Evolutionary conservation across 2,797 vertebrate genomes (phyloP).

Genomic region (Uromys caudimaculatus): DNA sequence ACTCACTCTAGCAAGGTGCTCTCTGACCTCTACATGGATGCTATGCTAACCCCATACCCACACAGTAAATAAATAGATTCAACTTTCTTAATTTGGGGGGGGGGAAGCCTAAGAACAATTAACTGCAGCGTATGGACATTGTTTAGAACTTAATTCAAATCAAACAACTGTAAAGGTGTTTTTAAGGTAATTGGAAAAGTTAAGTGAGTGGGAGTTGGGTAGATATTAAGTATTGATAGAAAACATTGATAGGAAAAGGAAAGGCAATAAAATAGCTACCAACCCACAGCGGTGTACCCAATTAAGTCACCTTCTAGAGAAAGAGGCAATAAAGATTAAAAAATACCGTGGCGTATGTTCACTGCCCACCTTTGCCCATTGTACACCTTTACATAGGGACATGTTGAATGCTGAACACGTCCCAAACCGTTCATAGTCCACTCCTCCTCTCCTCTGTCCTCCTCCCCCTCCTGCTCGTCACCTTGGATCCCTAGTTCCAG

Average conservation of each 20-base stretch:
- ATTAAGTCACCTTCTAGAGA: conserved; percentile 26
- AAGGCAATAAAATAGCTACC: background rate
- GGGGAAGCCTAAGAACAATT: background rate
- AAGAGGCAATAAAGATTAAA: background rate
- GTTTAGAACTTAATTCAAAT: conserved; percentile 9
- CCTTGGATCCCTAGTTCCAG: too few species aligned
- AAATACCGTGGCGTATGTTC: background rate
- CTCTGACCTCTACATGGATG: background rate
- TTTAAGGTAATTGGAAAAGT: conserved; percentile 24
- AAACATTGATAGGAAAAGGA: conserved; percentile 40
- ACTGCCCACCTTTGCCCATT: too few species aligned
- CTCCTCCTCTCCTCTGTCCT: too few species aligned
- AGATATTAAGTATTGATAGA: background rate
- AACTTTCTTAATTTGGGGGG: background rate
- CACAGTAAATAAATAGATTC: background rate
- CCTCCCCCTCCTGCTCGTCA: background rate
- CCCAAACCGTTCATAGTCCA: too few species aligned
- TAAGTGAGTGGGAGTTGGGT: background rate
- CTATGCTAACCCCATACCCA: background rate
- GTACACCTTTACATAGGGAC: background rate
- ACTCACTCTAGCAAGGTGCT: background rate
- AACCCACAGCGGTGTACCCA: background rate
- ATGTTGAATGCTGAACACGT: too few species aligned
- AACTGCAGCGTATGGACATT: background rate
- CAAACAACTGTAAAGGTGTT: background rate